A percentile compares a stretch with the other conserved stretches of the same genome.
These are phyloP conservation scores for Sarcophaga rosellei DNA, from an alignment of 2,888 invertebrate species.

Conservation along the genomic window DNA sequence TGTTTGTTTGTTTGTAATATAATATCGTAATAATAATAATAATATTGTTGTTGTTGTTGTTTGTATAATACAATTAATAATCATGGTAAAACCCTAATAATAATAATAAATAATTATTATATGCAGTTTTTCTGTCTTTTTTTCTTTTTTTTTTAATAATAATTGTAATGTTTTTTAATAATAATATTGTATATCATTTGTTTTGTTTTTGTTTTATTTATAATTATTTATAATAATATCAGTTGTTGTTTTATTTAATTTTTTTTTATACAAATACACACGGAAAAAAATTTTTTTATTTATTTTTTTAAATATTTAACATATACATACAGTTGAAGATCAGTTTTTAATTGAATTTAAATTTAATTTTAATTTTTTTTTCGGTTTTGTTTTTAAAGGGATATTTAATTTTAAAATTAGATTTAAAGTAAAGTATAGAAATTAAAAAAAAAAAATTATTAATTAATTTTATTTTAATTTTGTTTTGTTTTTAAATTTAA, in stretches of 20 bases:
- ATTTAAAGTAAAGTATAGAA: no score
- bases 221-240: constrained; percentile 34
- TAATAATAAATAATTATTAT: constrained; percentile 10
- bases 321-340: constrained; percentile 60
- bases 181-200: no score
- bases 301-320: constrained; percentile 43
- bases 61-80: constrained; percentile 48
- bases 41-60: neutral
- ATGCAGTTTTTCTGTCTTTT: neutral
- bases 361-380: constrained; percentile 4
- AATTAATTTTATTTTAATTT: constrained; percentile 6
- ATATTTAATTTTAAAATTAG: no score
- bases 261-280: constrained; percentile 59
- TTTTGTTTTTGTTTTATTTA: neutral
- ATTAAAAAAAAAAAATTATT: neutral
- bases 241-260: constrained; percentile 68
- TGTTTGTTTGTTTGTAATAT: neutral
- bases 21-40: no score
- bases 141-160: constrained; percentile 41
- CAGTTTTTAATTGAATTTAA: constrained; percentile 25
- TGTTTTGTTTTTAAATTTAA: constrained; percentile 9
- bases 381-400: neutral
- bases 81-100: constrained; percentile 44
- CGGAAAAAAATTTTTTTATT: constrained; percentile 31
- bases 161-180: constrained; percentile 19